These are phyloP conservation scores for Agrochola circellaris DNA, from an alignment of 2,888 invertebrate genomes.

Conservation along the genomic window DNA sequence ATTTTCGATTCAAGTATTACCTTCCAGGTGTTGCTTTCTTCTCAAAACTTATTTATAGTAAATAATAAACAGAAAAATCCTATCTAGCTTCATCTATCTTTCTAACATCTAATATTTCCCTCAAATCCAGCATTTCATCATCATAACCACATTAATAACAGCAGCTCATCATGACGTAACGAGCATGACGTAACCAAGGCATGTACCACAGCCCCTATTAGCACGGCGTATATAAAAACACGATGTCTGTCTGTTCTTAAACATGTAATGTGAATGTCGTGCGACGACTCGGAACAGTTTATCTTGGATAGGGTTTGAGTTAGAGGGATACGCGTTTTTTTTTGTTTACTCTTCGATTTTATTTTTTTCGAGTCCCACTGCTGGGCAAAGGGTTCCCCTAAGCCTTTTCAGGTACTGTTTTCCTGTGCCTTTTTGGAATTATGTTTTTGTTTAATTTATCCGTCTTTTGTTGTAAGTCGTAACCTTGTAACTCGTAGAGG, in stretches of 20 bases:
- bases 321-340: constrained; percentile 28
- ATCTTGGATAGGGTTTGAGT: constrained; percentile 24
- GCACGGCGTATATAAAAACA: constrained; percentile 47
- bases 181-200: constrained; percentile 43
- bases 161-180: constrained; percentile 23
- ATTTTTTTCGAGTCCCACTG: no score
- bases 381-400: no score
- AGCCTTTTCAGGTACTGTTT: neutral
- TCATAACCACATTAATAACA: constrained; percentile 3
- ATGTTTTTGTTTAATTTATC: neutral
- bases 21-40: neutral
- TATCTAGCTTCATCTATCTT: neutral
- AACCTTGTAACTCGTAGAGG: neutral
- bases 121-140: neutral
- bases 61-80: neutral
- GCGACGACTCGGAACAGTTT: constrained; percentile 33
- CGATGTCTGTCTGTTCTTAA: constrained; percentile 38
- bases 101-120: neutral
- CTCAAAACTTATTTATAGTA: neutral
- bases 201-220: constrained; percentile 39
- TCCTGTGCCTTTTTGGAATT: neutral
- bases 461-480: neutral
- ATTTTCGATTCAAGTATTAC: neutral
- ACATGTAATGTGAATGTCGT: constrained; percentile 50
- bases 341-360: neutral